phyloP scores from a whole-genome alignment of 2,888 invertebrate species.

The Ichneumoninae sp. region DNA sequence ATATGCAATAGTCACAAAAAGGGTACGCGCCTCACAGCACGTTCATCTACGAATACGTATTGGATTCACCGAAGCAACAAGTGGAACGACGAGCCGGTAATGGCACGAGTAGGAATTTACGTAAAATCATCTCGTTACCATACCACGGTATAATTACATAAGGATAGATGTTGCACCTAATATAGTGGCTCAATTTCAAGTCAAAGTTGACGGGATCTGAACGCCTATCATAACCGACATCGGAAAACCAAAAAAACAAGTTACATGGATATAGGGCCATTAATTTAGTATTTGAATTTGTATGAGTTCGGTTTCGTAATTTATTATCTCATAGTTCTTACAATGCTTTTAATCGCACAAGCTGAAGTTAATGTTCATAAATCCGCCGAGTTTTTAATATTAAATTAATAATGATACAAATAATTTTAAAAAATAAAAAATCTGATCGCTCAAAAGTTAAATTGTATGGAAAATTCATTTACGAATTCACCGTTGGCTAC shows the following conservation, averaged over 20 bases:
- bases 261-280: not conserved
- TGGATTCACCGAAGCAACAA: slow-evolving; percentile 68
- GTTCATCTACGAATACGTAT: slow-evolving; percentile 65
- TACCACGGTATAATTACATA: slow-evolving; percentile 28
- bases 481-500: not conserved
- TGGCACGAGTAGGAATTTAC: slow-evolving; percentile 58
- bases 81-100: slow-evolving; percentile 69
- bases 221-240: not conserved
- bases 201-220: slow-evolving; percentile 27
- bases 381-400: not conserved
- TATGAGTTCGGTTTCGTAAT: not conserved
- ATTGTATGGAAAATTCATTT: slow-evolving; percentile 19
- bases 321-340: not conserved
- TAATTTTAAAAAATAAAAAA: not conserved
- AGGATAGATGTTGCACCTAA: slow-evolving; percentile 42
- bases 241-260: not conserved
- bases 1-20: slow-evolving; percentile 13
- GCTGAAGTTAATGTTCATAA: not conserved
- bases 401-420: not conserved
- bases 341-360: no score
- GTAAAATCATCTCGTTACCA: slow-evolving; percentile 61
- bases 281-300: not conserved
- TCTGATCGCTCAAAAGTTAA: not conserved
- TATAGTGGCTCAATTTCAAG: slow-evolving; percentile 59
- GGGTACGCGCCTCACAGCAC: slow-evolving; percentile 28